phyloP scores from a whole-genome alignment of 2,888 invertebrate species.

The Empis livida region DNA sequence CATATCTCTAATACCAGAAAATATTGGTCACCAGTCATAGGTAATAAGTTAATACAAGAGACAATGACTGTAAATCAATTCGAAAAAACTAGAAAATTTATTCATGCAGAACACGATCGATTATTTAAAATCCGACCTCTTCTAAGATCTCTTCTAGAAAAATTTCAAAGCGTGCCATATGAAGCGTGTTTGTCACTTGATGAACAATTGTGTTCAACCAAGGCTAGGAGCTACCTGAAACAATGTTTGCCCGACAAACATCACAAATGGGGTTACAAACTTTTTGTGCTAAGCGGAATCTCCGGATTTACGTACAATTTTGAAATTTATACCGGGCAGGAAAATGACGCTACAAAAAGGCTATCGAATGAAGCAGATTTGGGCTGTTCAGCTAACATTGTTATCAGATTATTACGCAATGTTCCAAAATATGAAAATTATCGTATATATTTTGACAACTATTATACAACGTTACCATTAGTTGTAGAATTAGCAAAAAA shows the following conservation, averaged over 20 bases:
- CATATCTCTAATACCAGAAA: slow-evolving; percentile 1
- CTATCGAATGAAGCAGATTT: slow-evolving; percentile 4
- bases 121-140: slow-evolving; percentile 11
- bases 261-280: slow-evolving; percentile 17
- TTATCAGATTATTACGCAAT: slow-evolving; percentile 7
- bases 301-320: slow-evolving; percentile 15
- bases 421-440: slow-evolving; percentile 7
- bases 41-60: neutral
- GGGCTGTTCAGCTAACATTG: slow-evolving; percentile 7
- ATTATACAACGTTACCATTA: slow-evolving; percentile 9
- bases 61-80: slow-evolving; percentile 7
- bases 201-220: slow-evolving; percentile 5
- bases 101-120: slow-evolving; percentile 9
- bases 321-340: slow-evolving; percentile 11
- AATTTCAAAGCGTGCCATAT: slow-evolving; percentile 6
- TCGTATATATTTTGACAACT: slow-evolving; percentile 10
- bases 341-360: slow-evolving; percentile 11
- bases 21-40: slow-evolving; percentile 3
- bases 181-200: slow-evolving; percentile 13
- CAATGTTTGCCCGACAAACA: slow-evolving; percentile 17
- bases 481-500: slow-evolving; percentile 3
- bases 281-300: slow-evolving; percentile 15
- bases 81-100: slow-evolving; percentile 8
- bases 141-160: slow-evolving; percentile 3
- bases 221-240: slow-evolving; percentile 11